Conservation (phyloP, 2,797 vertebrate species). For the Galagoides demidoff region DNA sequence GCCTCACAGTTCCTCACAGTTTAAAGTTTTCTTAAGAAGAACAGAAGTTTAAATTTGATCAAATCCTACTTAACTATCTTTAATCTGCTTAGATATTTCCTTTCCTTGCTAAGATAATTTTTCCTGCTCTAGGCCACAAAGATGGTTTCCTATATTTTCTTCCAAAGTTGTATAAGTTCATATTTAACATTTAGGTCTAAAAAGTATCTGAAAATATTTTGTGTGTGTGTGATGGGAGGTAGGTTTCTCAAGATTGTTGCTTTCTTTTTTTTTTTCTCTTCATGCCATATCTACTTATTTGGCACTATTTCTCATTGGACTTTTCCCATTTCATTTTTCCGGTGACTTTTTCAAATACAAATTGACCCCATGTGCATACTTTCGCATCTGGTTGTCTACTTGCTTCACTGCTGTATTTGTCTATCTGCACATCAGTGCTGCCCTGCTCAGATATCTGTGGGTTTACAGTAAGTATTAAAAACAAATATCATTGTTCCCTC, state of each 20-base stretch:
- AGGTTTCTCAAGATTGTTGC: background rate
- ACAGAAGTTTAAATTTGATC: background rate
- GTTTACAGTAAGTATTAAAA: background rate
- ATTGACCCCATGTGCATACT: background rate
- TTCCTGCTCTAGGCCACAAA: background rate
- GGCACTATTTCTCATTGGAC: background rate
- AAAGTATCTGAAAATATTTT: background rate
- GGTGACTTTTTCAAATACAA: background rate
- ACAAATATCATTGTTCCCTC: background rate
- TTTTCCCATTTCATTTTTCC: background rate
- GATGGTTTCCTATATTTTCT: background rate
- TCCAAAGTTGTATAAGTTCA: background rate
- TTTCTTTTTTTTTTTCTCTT: background rate
- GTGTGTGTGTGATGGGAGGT: too few species aligned
- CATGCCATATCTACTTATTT: background rate
- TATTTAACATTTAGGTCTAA: background rate
- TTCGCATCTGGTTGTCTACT: background rate
- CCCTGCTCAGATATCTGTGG: background rate
- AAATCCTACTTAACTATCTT: background rate
- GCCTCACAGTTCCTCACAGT: background rate
- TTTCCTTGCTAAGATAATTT: background rate
- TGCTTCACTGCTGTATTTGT: background rate
- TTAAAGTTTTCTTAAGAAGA: background rate
- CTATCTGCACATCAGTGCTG: background rate
- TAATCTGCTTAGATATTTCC: background rate